phyloP scores from a whole-genome alignment of 1,140 invertebrate species.

The Eufriesea mexicana region DNA sequence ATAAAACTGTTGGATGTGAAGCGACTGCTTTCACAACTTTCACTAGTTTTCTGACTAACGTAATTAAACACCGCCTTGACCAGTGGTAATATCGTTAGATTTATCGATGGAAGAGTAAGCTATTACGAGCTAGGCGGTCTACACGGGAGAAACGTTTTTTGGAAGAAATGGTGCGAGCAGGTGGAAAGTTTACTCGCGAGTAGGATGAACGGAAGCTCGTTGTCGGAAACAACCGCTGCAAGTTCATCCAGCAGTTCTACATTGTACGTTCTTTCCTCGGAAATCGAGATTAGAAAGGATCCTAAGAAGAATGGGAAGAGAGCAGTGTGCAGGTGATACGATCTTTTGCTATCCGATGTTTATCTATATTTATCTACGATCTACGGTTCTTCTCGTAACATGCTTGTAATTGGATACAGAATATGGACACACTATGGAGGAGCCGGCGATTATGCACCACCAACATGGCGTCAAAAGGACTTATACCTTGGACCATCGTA shows the following conservation, averaged over 20 bases:
- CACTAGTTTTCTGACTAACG: not conserved
- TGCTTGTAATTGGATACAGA: slow-evolving; percentile 14
- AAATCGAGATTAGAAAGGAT: slow-evolving; percentile 48
- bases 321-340: slow-evolving; percentile 50
- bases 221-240: slow-evolving; percentile 83
- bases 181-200: slow-evolving; percentile 77
- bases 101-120: slow-evolving; percentile 71
- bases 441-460: slow-evolving; percentile 55
- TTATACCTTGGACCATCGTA: slow-evolving; percentile 70
- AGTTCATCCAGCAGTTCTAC: slow-evolving; percentile 81
- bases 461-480: slow-evolving; percentile 70
- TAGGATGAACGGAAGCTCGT: slow-evolving; percentile 77
- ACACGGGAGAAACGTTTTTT: slow-evolving; percentile 73
- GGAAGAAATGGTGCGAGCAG: slow-evolving; percentile 84
- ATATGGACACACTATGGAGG: slow-evolving; percentile 67
- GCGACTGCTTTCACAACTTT: not conserved
- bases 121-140: slow-evolving; percentile 77
- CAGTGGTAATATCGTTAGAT: slow-evolving; percentile 58
- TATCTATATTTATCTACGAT: too few relatives aligned
- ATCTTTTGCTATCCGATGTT: not conserved
- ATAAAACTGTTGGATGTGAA: not conserved
- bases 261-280: slow-evolving; percentile 73
- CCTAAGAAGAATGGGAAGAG: slow-evolving; percentile 2
- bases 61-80: not conserved
- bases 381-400: accelerated